phyloP scores from a whole-genome alignment of 2,113 vertebrate species.

The Argyrosomus japonicus region DNA sequence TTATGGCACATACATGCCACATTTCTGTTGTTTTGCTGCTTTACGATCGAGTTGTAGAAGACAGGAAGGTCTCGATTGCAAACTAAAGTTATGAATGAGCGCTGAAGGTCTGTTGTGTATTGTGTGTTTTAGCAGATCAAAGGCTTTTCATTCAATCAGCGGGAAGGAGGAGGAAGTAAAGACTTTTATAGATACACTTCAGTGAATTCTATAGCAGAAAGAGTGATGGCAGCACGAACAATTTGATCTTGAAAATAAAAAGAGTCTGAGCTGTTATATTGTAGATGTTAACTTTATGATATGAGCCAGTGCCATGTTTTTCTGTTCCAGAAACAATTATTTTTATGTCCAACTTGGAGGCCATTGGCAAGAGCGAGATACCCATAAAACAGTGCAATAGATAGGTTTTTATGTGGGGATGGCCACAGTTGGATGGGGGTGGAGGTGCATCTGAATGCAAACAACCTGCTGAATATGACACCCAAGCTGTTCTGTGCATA shows the following conservation, averaged over 20 bases:
- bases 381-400: neutral
- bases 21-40: conserved; percentile 3
- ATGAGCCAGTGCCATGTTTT: neutral
- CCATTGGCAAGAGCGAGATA: neutral
- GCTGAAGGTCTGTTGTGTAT: conserved; percentile 50
- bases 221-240: neutral
- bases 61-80: conserved; percentile 58
- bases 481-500: conserved; percentile 10
- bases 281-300: neutral
- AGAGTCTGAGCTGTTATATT: neutral
- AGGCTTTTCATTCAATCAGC: conserved; percentile 57
- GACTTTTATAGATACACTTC: conserved; percentile 45
- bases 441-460: neutral
- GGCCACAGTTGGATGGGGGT: neutral
- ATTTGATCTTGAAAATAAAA: conserved; percentile 11
- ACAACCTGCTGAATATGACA: conserved; percentile 4
- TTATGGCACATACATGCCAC: neutral
- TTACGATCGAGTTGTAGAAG: neutral
- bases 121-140: conserved; percentile 55
- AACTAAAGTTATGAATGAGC: conserved; percentile 63
- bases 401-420: neutral
- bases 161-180: conserved; percentile 50
- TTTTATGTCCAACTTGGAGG: neutral
- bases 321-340: neutral
- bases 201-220: conserved; percentile 38